Percentiles rank a stretch among this genome's conserved stretches.
Conservation (phyloP, 2,113 vertebrate species). For the Centropus unirufus region DNA sequence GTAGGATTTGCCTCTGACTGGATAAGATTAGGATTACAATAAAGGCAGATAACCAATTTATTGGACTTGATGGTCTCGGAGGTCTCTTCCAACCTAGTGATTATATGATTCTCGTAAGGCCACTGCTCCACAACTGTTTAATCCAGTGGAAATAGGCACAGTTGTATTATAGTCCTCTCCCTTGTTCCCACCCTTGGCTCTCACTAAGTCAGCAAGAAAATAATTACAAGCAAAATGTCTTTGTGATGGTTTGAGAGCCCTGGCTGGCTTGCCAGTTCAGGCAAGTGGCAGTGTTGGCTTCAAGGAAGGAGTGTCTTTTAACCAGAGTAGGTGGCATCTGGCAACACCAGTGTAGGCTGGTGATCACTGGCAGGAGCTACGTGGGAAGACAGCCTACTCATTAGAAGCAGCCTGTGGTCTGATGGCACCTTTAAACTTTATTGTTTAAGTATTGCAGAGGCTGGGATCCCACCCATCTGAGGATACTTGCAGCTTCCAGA, state of each 20-base stretch:
- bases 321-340: neutral
- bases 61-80: too few relatives aligned
- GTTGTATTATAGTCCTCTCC: neutral
- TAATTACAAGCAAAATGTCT: fast-evolving
- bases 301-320: neutral
- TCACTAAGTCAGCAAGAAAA: neutral
- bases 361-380: neutral
- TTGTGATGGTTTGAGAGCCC: neutral
- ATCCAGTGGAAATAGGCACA: neutral
- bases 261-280: neutral
- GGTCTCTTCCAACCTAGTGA: too few relatives aligned
- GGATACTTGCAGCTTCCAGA: neutral
- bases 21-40: neutral
- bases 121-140: neutral
- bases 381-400: neutral
- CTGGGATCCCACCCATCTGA: neutral
- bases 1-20: neutral
- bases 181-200: neutral
- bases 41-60: neutral
- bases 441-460: neutral
- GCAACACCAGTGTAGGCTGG: neutral
- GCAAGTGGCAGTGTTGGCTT: neutral
- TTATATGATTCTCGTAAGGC: neutral
- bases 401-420: neutral
- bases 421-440: neutral